Evolutionary conservation across 2,797 vertebrate species (phyloP), one percentile per base, ranked within the genome.

Genomic region (Pyrocephalus nanus): DNA sequence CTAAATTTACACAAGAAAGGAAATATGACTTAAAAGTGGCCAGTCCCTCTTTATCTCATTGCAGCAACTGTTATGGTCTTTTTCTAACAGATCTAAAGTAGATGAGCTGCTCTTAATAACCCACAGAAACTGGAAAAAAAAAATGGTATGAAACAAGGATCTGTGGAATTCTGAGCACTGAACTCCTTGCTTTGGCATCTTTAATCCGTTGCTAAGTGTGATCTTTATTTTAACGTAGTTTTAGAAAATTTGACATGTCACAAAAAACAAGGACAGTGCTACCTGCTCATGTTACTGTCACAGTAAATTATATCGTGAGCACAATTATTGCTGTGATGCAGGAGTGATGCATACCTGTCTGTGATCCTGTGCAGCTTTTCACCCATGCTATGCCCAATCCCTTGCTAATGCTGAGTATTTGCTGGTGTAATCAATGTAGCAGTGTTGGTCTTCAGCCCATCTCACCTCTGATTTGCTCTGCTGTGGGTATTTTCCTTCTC

Each of bases 1-100:
- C 81, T 81, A 81, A 83, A 96, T 94, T 92, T 94, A 84, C 85
- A 97, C 79, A 95, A 92, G 73, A 89, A 94, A 95, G 79, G 85
- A 90, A 92, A 92, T 85, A 36, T 18, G 70, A 93, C 87, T 93
- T 96, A 88, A 93, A 95, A 94, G 92, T 96, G 82, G 23, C 87
- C 92, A 86, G 88, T 84, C 79, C 87, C 47, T 95, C 90, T 90
- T 96, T 96, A 90, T 95, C 91, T 95, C 55, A 0, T 84, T 91
- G 77, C 70, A 70, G 51, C 74, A 86, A 96, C 88, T 93, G 80
- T 88, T 88, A 50, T 2, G 53, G 76, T 84, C 58, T 84, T 88
- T 94, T 94, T 81, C 85, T 75, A 81, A 20, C 13, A 50, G 51
- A 92, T 93, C 82, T 88, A 78, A 78, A 95, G 93, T 50, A 73